Percentiles rank a stretch among this genome's conserved stretches.
Conservation (phyloP, 2,797 vertebrate species). For the Sebastes nivosus region DNA sequence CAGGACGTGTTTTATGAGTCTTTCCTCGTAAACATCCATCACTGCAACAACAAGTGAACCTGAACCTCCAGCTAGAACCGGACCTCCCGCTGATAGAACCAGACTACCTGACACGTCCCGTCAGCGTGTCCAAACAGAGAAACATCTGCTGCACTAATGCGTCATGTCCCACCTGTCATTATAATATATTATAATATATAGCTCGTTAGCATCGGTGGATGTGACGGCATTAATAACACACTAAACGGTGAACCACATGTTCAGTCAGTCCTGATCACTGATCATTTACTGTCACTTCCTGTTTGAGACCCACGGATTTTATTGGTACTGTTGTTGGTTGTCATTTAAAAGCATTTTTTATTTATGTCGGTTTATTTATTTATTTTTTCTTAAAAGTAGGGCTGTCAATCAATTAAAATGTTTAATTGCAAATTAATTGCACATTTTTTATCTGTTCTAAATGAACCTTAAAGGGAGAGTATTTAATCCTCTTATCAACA, state of each 20-base stretch:
- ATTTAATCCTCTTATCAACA: too few relatives aligned
- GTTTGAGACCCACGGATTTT: background rate
- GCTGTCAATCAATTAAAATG: too few relatives aligned
- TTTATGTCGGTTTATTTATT: too few relatives aligned
- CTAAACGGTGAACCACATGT: background rate
- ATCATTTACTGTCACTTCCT: background rate
- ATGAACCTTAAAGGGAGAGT: too few relatives aligned
- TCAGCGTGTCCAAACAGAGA: background rate
- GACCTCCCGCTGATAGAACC: background rate
- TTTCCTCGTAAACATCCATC: too few relatives aligned
- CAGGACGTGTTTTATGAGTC: background rate
- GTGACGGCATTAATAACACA: too few relatives aligned
- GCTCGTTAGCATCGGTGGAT: background rate
- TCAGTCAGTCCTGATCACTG: background rate
- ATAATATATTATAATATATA: background rate
- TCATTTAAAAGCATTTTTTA: background rate
- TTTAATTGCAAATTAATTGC: too few relatives aligned
- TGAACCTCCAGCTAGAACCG: background rate
- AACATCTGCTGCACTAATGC: slow-evolving; percentile 2
- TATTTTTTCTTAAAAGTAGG: too few relatives aligned
- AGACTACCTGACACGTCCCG: background rate
- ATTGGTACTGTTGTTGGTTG: too few relatives aligned
- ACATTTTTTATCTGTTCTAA: too few relatives aligned
- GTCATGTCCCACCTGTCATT: background rate
- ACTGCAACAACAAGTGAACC: background rate